phyloP scores from a whole-genome alignment of 2,113 vertebrate species.

The Lontra canadensis region DNA sequence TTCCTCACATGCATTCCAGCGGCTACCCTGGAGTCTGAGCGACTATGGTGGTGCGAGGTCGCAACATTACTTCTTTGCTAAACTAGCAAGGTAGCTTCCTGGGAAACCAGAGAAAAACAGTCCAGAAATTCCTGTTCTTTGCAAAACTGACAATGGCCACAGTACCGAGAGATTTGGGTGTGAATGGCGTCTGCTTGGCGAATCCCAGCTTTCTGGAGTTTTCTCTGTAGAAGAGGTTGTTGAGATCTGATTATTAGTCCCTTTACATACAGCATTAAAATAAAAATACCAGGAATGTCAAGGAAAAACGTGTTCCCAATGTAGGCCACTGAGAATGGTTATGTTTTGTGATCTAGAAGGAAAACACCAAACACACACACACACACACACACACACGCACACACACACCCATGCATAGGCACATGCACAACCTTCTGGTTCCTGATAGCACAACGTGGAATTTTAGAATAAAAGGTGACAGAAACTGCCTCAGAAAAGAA shows the following conservation, averaged over 20 bases:
- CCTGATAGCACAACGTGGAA: not conserved
- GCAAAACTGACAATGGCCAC: not conserved
- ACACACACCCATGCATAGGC: too few species aligned
- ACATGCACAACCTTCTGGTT: not conserved
- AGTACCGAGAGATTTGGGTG: not conserved
- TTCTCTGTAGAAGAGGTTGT: rapidly evolving
- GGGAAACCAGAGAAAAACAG: not conserved
- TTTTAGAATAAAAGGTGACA: not conserved
- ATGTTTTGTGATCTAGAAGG: not conserved
- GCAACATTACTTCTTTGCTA: not conserved
- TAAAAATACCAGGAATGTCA: rapidly evolving
- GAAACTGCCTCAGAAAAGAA: not conserved
- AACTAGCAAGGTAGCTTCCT: not conserved
- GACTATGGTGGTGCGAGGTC: not conserved
- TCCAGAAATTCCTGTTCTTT: not conserved
- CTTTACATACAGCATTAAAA: rapidly evolving
- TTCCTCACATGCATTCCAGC: slow-evolving; percentile 76
- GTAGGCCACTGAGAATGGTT: not conserved
- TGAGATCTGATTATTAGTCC: not conserved
- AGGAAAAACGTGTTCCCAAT: not conserved
- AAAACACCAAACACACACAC: not conserved
- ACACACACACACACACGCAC: too few species aligned
- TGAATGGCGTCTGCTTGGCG: too few species aligned
- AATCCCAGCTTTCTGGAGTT: not conserved
- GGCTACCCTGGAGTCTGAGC: slow-evolving; percentile 18